Percentiles rank a stretch among this genome's conserved stretches.
phyloP scores from a whole-genome alignment of 64 coral and sea anemone species.

The Montipora sp. region DNA sequence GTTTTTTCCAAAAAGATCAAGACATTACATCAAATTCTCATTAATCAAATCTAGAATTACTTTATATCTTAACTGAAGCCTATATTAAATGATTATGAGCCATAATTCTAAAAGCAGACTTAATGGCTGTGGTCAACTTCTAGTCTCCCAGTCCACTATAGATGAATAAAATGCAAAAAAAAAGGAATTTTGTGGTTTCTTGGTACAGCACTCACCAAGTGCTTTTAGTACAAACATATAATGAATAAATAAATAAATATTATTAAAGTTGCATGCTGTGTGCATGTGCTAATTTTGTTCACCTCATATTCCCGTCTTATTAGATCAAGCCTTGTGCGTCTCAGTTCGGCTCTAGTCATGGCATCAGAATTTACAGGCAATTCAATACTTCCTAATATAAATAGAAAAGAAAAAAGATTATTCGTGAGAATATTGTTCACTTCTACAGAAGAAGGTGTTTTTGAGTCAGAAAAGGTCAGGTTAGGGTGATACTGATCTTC shows the following conservation, averaged over 20 bases:
- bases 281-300: constrained; percentile 4
- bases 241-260: too few species aligned
- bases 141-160: neutral
- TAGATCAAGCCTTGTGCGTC: constrained; percentile 88
- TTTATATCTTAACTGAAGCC: neutral
- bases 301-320: constrained; percentile 96
- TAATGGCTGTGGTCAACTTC: too few species aligned
- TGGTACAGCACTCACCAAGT: too few species aligned
- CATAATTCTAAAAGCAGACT: too few species aligned
- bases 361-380: constrained; percentile 77
- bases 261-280: neutral
- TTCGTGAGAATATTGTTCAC: neutral
- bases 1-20: neutral
- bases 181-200: too few species aligned
- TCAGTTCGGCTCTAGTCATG: constrained; percentile 86
- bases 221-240: too few species aligned
- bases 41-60: too few species aligned
- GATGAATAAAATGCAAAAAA: too few species aligned
- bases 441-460: neutral
- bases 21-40: too few species aligned
- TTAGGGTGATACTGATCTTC: neutral
- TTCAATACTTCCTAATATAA: constrained; percentile 89
- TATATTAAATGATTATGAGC: neutral
- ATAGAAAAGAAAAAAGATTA: neutral
- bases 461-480: neutral